A percentile compares a stretch with the other conserved stretches of the same genome.
Conservation (phyloP, 2,797 vertebrate genomes). For the Dromococcyx pavoninus region DNA sequence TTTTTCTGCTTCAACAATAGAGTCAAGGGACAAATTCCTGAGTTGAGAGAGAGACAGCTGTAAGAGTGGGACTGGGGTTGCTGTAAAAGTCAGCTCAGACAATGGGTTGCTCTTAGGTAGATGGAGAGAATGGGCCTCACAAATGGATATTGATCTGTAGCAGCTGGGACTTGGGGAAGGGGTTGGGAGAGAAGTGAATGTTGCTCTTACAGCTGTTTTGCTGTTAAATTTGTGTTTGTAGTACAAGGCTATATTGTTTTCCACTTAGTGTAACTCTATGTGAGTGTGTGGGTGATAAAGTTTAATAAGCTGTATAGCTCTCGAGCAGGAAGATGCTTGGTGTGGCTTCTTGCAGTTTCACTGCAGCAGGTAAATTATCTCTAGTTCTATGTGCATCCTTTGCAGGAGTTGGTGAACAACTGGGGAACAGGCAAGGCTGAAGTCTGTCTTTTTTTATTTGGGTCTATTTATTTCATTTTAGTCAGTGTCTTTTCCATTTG, state of each 20-base stretch:
- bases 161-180: constrained; percentile 17
- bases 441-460: neutral
- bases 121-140: neutral
- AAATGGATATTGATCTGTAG: constrained; percentile 50
- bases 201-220: neutral
- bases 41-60: neutral
- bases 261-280: neutral
- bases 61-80: constrained; percentile 10
- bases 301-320: neutral
- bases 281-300: neutral
- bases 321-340: neutral
- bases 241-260: neutral
- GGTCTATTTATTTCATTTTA: neutral
- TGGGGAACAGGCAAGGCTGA: neutral
- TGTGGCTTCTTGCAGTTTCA: neutral
- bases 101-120: constrained; percentile 47
- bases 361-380: neutral
- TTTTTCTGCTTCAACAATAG: neutral
- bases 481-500: neutral
- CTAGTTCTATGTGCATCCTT: neutral
- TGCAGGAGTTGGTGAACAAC: neutral
- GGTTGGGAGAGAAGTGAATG: neutral
- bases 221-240: neutral
- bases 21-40: constrained; percentile 37
- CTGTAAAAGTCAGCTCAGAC: neutral